Conservation (phyloP, 2,797 vertebrate genomes). For the Rhabdophis nuchalis region DNA sequence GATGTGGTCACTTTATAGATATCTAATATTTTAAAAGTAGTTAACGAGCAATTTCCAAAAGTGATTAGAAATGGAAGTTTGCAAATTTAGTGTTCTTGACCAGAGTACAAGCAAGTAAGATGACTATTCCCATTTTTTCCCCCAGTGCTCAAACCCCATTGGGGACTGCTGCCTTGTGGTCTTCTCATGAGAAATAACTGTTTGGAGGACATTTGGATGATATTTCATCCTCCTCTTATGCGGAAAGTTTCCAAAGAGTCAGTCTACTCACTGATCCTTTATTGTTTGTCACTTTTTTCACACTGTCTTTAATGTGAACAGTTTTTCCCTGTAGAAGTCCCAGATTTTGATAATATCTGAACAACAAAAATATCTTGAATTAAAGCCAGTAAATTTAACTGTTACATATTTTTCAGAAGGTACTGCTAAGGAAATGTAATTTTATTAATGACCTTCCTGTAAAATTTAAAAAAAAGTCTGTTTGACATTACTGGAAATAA, state of each 20-base stretch:
- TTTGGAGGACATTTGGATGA: neutral
- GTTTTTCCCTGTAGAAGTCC: neutral
- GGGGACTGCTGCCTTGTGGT: neutral
- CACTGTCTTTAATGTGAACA: neutral
- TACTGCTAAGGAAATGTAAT: neutral
- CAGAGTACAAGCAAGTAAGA: neutral
- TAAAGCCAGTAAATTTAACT: neutral
- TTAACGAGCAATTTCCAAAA: neutral
- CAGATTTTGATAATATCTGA: neutral
- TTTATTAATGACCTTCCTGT: slow-evolving; percentile 30
- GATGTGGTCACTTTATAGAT: neutral
- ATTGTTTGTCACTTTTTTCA: neutral
- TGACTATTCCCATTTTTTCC: neutral
- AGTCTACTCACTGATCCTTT: neutral
- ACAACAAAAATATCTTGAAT: neutral
- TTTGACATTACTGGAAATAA: slow-evolving; percentile 35
- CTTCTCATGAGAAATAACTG: neutral
- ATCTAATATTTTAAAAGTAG: neutral
- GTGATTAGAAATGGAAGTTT: neutral
- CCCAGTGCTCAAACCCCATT: neutral
- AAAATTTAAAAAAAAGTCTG: neutral
- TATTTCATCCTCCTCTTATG: neutral
- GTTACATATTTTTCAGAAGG: slow-evolving; percentile 23
- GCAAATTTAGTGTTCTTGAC: neutral
- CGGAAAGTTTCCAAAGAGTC: neutral